Evolutionary conservation across 2,888 invertebrate species (phyloP).

Genomic region (Diachrysia chrysitis): DNA sequence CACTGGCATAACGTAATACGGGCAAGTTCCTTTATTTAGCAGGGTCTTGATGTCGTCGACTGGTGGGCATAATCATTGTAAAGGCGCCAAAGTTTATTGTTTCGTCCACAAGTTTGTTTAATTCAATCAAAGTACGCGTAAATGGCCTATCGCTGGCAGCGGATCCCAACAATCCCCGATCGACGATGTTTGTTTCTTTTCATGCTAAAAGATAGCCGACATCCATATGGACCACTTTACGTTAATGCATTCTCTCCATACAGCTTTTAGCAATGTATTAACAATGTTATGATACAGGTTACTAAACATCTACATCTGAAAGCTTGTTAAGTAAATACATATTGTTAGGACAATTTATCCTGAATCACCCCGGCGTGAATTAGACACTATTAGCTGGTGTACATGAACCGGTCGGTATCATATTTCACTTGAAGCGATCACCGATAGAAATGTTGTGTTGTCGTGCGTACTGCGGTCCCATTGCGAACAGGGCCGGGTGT

Average conservation of each 20-base stretch:
- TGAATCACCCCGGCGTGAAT: constrained; percentile 11
- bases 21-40: constrained; percentile 34
- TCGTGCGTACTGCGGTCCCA: constrained; percentile 45
- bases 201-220: constrained; percentile 42
- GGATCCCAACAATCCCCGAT: constrained; percentile 31
- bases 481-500: constrained; percentile 50
- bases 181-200: constrained; percentile 46
- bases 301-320: constrained; percentile 36
- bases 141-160: constrained; percentile 30
- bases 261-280: constrained; percentile 51
- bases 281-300: constrained; percentile 45
- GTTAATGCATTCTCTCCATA: constrained; percentile 47
- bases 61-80: constrained; percentile 30
- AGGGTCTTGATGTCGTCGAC: constrained; percentile 10
- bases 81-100: constrained; percentile 45
- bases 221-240: constrained; percentile 54
- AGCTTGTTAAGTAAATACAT: constrained; percentile 30
- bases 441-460: constrained; percentile 38
- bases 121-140: constrained; percentile 41
- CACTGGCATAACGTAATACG: constrained; percentile 22
- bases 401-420: constrained; percentile 17
- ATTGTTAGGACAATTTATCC: constrained; percentile 17
- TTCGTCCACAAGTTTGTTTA: constrained; percentile 42
- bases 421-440: constrained; percentile 32
- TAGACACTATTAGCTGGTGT: constrained; percentile 26